Evolutionary conservation across 2,113 vertebrate species (phyloP).

Genomic region (Calyptomena viridis): DNA sequence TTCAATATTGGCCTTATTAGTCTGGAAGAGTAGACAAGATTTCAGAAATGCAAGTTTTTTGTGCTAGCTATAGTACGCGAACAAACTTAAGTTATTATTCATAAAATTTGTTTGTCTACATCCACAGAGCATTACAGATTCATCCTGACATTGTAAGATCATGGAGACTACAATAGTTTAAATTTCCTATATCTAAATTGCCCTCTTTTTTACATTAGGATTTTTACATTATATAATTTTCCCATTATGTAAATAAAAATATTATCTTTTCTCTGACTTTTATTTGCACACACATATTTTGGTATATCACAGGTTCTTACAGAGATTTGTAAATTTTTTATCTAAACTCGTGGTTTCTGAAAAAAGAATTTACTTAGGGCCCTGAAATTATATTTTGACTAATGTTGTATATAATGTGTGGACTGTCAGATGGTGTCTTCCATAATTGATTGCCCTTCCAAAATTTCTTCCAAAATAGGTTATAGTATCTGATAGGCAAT

Average conservation of each 20-base stretch:
- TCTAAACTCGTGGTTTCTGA: not conserved
- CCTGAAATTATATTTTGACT: not conserved
- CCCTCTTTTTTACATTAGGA: not conserved
- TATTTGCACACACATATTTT: not conserved
- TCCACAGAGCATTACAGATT: not conserved
- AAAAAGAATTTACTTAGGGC: not conserved
- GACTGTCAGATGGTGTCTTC: not conserved
- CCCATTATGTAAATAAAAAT: not conserved
- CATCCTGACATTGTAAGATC: not conserved
- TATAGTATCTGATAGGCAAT: slow-evolving; percentile 7
- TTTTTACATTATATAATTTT: not conserved
- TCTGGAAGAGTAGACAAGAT: not conserved
- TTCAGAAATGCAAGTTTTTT: not conserved
- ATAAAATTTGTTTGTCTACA: not conserved
- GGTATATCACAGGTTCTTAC: not conserved
- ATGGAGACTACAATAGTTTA: not conserved
- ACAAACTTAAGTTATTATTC: not conserved
- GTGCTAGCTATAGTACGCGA: not conserved
- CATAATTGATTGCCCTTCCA: slow-evolving; percentile 28
- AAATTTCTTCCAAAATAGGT: slow-evolving; percentile 20
- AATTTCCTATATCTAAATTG: not conserved
- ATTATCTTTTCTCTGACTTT: not conserved
- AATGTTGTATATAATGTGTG: not conserved
- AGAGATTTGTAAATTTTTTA: not conserved
- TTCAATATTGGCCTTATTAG: not conserved